These are phyloP conservation scores for Megaptera novaeangliae DNA, from an alignment of 2,113 vertebrate species.

Conservation along the genomic window DNA sequence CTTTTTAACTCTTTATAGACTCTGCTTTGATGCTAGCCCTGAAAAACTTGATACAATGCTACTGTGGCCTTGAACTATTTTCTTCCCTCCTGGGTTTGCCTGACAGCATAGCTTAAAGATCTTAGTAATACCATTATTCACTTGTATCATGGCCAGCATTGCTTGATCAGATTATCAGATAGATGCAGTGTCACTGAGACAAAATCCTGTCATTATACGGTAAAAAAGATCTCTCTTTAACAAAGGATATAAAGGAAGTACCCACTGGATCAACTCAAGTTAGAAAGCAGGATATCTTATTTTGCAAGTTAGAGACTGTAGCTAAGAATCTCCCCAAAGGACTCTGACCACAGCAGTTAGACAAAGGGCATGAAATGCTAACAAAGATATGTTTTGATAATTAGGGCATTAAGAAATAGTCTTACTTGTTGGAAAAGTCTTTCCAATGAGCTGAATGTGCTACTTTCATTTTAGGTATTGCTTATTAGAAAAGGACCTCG, in stretches of 20 bases:
- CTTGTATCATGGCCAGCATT: slow-evolving; percentile 40
- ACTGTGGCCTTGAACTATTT: slow-evolving; percentile 21
- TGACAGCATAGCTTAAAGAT: slow-evolving; percentile 15
- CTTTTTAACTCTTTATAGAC: neutral
- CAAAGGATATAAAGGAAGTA: neutral
- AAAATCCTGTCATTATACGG: slow-evolving; percentile 59
- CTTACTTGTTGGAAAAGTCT: slow-evolving; percentile 48
- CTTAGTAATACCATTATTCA: slow-evolving; percentile 56
- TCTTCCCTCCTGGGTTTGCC: slow-evolving; percentile 72
- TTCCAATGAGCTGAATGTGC: slow-evolving; percentile 26
- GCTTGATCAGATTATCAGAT: slow-evolving; percentile 48
- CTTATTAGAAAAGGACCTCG: neutral
- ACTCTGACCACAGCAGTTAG: slow-evolving; percentile 35
- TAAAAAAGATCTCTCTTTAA: neutral
- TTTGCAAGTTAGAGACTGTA: neutral
- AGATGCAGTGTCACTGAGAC: slow-evolving; percentile 47
- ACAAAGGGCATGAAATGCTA: slow-evolving; percentile 35
- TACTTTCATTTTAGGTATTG: slow-evolving; percentile 59
- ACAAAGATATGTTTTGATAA: neutral
- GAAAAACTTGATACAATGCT: neutral
- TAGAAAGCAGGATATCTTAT: slow-evolving; percentile 27
- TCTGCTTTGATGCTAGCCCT: neutral
- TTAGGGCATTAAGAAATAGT: neutral
- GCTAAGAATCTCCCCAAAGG: slow-evolving; percentile 8
- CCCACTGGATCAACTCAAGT: neutral